Evolutionary conservation across 2,797 vertebrate species (phyloP).

Genomic region (Enteromius paludinosus): DNA sequence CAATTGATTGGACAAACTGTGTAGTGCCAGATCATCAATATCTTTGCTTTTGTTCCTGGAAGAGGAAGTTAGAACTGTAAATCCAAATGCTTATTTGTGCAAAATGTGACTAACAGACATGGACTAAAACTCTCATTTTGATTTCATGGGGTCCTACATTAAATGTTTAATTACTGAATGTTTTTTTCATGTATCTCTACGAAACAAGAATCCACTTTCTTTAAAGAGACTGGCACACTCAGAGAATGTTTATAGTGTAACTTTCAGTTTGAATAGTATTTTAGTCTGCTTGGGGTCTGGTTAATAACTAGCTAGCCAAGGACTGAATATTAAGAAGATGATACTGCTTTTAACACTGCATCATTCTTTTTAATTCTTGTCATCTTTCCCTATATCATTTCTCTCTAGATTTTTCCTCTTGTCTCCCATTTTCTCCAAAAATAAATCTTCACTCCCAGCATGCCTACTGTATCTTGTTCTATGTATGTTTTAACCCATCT

Average conservation of each 20-base stretch:
- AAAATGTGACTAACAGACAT: constrained; percentile 1
- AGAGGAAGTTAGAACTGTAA: neutral
- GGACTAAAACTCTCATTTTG: neutral
- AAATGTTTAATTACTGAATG: neutral
- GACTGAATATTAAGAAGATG: neutral
- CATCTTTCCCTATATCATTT: neutral
- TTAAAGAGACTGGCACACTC: constrained; percentile 16
- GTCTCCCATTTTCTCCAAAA: constrained; percentile 32
- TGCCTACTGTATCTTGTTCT: constrained; percentile 13
- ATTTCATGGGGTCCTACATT: neutral
- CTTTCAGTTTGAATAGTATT: neutral
- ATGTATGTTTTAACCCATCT: constrained; percentile 9
- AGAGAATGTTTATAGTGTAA: constrained; percentile 19
- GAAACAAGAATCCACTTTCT: neutral
- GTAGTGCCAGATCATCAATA: neutral
- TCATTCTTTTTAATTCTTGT: constrained; percentile 59
- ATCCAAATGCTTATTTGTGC: neutral
- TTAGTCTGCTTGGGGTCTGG: constrained; percentile 1
- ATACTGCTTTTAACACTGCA: constrained; percentile 21
- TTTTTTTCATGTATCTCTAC: neutral
- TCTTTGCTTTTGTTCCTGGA: neutral
- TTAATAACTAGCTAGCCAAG: constrained; percentile 2
- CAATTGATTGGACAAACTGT: neutral
- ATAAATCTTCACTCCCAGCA: constrained; percentile 33
- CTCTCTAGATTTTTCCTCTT: constrained; percentile 4